Evolutionary conservation across 2,113 vertebrate species (phyloP).

Genomic region (Leptocoma aspasia): DNA sequence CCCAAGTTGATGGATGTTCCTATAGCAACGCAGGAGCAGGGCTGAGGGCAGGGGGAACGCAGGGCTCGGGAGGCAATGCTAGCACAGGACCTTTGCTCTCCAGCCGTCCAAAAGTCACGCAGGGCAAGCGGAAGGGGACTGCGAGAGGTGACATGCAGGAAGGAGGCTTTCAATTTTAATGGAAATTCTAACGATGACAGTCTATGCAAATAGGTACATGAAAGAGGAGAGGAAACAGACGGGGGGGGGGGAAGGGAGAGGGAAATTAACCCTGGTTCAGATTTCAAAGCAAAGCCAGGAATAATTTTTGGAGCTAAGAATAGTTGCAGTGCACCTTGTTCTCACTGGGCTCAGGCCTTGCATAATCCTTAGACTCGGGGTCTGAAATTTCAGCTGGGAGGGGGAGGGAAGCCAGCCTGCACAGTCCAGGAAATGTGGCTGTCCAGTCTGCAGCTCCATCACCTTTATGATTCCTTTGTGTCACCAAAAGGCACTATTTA

Average conservation of each 20-base stretch:
- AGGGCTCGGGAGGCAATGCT: background rate
- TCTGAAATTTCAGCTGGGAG: background rate
- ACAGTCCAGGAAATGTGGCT: background rate
- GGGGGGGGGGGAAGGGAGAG: conserved; percentile 28
- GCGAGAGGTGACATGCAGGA: conserved; percentile 55
- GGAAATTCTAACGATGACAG: conserved; percentile 60
- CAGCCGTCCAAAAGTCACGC: conserved; percentile 39
- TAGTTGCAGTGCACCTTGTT: conserved; percentile 43
- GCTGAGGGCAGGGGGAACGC: background rate
- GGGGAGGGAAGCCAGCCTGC: background rate
- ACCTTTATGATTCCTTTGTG: conserved; percentile 58
- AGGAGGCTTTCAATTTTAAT: conserved; percentile 66
- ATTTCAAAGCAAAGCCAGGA: conserved; percentile 57
- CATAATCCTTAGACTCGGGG: background rate
- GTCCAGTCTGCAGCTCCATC: conserved; percentile 17
- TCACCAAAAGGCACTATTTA: conserved; percentile 3
- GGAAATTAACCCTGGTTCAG: conserved; percentile 50
- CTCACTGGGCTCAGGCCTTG: background rate
- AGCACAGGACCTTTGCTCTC: conserved; percentile 35
- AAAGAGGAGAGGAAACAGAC: conserved; percentile 54
- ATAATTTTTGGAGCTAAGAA: conserved; percentile 54
- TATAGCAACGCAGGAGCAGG: background rate
- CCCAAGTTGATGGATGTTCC: background rate
- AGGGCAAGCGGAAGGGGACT: conserved; percentile 60
- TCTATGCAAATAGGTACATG: conserved; percentile 66